These are phyloP conservation scores for Gymnogyps californianus DNA, from an alignment of 2,113 vertebrate species.

Conservation along the genomic window DNA sequence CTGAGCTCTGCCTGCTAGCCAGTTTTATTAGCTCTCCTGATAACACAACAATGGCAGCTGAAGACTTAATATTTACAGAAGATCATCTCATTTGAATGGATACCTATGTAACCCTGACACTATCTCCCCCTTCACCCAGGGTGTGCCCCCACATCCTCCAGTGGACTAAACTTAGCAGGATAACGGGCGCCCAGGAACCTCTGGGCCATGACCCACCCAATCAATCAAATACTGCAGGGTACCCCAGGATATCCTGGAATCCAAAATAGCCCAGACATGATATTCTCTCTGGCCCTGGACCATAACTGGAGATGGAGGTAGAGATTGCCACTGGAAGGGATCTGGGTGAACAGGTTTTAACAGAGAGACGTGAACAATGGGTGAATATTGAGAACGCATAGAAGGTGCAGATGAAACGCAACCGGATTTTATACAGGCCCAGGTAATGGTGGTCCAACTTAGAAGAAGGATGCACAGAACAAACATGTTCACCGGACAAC, in stretches of 20 bases:
- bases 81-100: not conserved
- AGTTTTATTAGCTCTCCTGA: not conserved
- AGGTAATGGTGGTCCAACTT: not conserved
- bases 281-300: not conserved
- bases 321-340: not conserved
- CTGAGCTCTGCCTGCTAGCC: not conserved
- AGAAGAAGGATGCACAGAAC: not conserved
- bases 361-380: not conserved
- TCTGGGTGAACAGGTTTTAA: not conserved
- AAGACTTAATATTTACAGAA: not conserved
- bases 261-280: not conserved
- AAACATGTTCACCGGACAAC: not conserved
- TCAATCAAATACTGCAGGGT: not conserved
- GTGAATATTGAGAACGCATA: not conserved
- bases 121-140: not conserved
- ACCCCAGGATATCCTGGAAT: not conserved
- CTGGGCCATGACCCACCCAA: not conserved
- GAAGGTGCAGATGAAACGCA: not conserved
- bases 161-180: not conserved
- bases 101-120: not conserved
- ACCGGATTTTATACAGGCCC: not conserved
- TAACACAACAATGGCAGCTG: not conserved
- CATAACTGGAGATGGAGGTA: not conserved
- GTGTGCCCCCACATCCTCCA: not conserved
- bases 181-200: not conserved